Conservation (phyloP, 2,113 vertebrate species). For the Epinephelus lanceolatus region DNA sequence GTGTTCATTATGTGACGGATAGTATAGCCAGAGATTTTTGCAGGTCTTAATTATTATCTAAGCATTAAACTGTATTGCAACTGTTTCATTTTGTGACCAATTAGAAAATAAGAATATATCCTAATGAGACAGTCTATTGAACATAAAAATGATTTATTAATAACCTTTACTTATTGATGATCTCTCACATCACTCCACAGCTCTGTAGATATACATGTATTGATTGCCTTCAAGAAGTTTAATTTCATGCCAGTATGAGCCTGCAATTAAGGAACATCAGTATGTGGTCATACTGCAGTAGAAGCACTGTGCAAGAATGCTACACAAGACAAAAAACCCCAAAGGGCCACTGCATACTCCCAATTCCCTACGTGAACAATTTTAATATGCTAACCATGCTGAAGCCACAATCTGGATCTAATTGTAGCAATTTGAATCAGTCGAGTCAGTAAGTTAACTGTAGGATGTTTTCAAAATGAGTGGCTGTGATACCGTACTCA, state of each 20-base stretch:
- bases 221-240: not conserved
- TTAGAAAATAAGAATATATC: too few relatives aligned
- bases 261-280: not conserved
- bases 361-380: not conserved
- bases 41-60: not conserved
- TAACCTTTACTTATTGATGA: too few relatives aligned
- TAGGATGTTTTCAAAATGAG: not conserved
- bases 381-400: not conserved
- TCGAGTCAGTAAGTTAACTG: not conserved
- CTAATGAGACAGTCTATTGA: too few relatives aligned
- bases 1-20: not conserved
- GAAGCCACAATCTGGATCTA: not conserved
- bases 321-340: not conserved
- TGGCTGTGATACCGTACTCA: not conserved
- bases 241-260: slow-evolving; percentile 13
- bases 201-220: too few relatives aligned
- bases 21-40: not conserved
- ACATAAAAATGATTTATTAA: too few relatives aligned
- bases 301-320: not conserved
- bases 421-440: not conserved
- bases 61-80: too few relatives aligned
- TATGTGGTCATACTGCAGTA: not conserved
- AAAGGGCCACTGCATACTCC: not conserved
- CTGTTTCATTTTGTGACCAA: too few relatives aligned
- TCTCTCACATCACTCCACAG: too few relatives aligned